phyloP scores from a whole-genome alignment of 2,797 vertebrate genomes.

The Taenioides sp. region DNA sequence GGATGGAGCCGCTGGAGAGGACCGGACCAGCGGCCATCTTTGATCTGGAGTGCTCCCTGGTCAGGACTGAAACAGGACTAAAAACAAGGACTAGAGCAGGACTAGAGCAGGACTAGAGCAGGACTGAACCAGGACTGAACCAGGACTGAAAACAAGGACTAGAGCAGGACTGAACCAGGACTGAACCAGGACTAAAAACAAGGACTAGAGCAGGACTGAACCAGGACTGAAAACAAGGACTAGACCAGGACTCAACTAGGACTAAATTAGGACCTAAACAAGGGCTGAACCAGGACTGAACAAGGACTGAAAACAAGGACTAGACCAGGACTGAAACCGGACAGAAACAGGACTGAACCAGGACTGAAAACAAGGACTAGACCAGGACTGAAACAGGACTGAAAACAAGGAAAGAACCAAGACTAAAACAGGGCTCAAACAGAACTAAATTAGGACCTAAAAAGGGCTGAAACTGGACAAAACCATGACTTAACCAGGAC shows the following conservation, averaged over 20 bases:
- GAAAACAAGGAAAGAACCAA: neutral
- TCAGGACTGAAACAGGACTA: constrained; percentile 36
- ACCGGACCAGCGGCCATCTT: constrained; percentile 91
- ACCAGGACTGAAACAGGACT: neutral
- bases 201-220: neutral
- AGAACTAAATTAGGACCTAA: neutral
- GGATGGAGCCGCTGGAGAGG: constrained; percentile 94
- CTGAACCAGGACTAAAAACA: neutral
- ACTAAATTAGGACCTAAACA: neutral
- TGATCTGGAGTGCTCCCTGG: constrained; percentile 92
- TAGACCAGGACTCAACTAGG: neutral
- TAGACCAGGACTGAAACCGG: neutral
- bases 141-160: neutral
- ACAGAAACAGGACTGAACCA: neutral
- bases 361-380: neutral
- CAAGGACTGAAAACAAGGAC: neutral
- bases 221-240: neutral
- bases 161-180: neutral
- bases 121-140: neutral
- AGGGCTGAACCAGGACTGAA: neutral
- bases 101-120: neutral
- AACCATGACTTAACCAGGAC: no score
- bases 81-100: neutral
- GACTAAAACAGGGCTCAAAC: neutral
- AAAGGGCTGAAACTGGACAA: neutral